phyloP scores from a whole-genome alignment of 2,113 vertebrate genomes.

The Dolichallabes microphthalmus region DNA sequence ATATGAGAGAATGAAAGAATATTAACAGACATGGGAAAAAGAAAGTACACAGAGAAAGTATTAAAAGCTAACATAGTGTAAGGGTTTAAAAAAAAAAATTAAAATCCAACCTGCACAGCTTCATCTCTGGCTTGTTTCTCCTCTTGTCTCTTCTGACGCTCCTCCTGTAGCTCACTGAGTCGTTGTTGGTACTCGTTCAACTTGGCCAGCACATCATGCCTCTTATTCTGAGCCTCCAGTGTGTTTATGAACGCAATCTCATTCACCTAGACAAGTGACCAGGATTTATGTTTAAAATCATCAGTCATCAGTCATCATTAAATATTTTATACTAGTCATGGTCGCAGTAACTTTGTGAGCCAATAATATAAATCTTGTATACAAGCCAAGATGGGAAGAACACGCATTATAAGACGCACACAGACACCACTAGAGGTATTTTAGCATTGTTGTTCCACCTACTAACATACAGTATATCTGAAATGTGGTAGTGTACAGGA shows the following conservation, averaged over 20 bases:
- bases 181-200: conserved; percentile 95
- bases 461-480: neutral
- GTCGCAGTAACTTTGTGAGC: neutral
- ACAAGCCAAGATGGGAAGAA: neutral
- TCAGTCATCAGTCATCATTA: neutral
- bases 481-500: neutral
- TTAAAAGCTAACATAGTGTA: neutral
- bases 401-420: neutral
- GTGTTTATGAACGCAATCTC: conserved; percentile 99
- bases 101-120: conserved; percentile 86
- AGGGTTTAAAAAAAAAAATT: neutral
- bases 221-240: conserved; percentile 97
- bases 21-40: neutral
- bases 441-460: neutral
- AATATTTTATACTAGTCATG: neutral
- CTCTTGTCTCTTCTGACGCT: conserved; percentile 90
- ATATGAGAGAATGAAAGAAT: neutral
- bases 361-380: neutral
- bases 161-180: conserved; percentile 95
- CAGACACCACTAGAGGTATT: neutral
- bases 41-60: neutral
- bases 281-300: neutral
- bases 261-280: conserved; percentile 80
- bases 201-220: conserved; percentile 93
- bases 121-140: conserved; percentile 97